Conservation (phyloP, 2,797 vertebrate species). For the Ctenopoma multispine region DNA sequence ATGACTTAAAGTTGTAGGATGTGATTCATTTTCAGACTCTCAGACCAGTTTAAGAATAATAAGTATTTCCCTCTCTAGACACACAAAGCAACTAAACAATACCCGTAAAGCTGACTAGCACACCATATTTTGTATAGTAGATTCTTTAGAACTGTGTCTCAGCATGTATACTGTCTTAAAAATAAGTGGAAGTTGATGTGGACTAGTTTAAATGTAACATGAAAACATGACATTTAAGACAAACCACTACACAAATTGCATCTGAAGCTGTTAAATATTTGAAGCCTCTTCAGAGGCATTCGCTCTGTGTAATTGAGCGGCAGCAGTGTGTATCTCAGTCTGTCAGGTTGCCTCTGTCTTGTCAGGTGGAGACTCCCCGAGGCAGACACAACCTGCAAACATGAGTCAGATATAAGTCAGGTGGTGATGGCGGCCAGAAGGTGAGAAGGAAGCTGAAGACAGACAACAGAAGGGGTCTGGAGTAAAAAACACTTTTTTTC, state of each 20-base stretch:
- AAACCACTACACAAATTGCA: conserved; percentile 23
- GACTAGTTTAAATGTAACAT: conserved; percentile 15
- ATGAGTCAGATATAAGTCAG: conserved; percentile 48
- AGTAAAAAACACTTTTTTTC: no score
- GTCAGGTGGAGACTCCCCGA: conserved; percentile 53
- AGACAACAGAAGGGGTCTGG: background rate
- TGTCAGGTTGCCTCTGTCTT: conserved; percentile 42
- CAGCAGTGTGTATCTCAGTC: conserved; percentile 14
- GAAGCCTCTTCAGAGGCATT: conserved; percentile 20
- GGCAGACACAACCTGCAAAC: conserved; percentile 36
- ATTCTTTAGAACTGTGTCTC: background rate
- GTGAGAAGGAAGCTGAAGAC: conserved; percentile 7
- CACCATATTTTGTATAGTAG: background rate
- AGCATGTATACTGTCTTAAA: background rate
- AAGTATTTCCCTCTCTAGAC: no score
- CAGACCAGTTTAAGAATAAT: no score
- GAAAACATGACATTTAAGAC: conserved; percentile 9
- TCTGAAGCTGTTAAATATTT: conserved; percentile 48
- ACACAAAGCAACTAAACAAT: no score
- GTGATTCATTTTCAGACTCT: no score
- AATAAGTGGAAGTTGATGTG: background rate
- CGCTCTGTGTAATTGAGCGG: background rate
- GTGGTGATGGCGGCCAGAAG: conserved; percentile 27
- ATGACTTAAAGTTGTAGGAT: no score
- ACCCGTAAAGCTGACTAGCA: background rate